Conservation (phyloP, 2,797 vertebrate species). For the Pangasius larnaudii region DNA sequence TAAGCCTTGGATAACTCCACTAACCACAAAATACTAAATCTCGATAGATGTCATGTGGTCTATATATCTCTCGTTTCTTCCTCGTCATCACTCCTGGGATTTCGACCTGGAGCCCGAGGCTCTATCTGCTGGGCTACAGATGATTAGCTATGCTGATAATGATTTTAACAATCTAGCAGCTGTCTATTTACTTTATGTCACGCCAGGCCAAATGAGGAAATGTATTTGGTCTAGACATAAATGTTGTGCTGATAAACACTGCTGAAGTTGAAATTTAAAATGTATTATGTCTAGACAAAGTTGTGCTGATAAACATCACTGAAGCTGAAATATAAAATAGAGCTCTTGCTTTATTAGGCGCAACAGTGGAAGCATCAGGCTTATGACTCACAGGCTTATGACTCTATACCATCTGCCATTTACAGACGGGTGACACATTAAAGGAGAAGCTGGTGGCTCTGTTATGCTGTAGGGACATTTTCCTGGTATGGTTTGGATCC, state of each 20-base stretch:
- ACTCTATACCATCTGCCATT: conserved; percentile 24
- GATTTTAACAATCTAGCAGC: conserved; percentile 6
- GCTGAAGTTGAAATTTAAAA: not conserved
- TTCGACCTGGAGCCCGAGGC: not conserved
- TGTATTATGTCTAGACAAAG: not conserved
- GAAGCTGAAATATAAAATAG: not conserved
- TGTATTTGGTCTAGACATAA: not conserved
- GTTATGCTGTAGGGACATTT: not conserved
- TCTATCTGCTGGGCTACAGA: conserved; percentile 2
- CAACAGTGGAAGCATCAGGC: conserved; percentile 24
- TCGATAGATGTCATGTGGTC: not conserved
- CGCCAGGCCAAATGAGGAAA: not conserved
- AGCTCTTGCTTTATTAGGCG: conserved; percentile 10
- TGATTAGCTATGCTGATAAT: conserved; percentile 9
- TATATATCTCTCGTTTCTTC: not conserved
- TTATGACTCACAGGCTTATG: conserved; percentile 13
- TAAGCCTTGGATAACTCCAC: conserved; percentile 7
- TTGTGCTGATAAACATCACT: conserved; percentile 19
- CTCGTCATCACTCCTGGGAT: conserved; percentile 23
- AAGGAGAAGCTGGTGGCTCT: not conserved
- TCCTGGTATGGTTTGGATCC: not conserved
- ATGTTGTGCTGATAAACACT: conserved; percentile 11
- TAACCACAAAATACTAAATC: not conserved
- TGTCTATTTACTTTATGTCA: not conserved
- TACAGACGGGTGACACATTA: conserved; percentile 8